Base-by-base conservation (phyloP, 2,888 invertebrate genomes). In the Neria commutata region DNA sequence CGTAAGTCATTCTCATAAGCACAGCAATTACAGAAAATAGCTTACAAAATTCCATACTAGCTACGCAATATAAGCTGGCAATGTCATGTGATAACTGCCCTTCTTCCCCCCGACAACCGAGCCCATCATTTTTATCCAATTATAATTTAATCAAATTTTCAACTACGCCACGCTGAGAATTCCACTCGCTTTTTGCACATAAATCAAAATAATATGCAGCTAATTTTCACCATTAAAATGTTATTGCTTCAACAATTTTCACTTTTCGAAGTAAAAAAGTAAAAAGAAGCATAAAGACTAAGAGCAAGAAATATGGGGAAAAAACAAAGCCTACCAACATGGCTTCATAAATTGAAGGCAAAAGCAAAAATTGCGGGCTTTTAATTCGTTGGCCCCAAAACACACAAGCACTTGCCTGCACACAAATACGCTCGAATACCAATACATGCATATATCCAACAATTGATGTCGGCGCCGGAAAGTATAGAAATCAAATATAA, bases 141-240 rank as follows among this genome's bases (percentile, higher is more conserved):
- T 11, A 29, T 6, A 29, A 8, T 8, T 37, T 37, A 14, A 37
- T 37, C 37, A 37, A n/a, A 11, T 37, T n/a, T 37, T 37, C 6
- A 37, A 6, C 37, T 37, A 37, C 37, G 4, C 37, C 6, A 8
- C 29, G n/a, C n/a, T n/a, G n/a, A n/a, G n/a, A n/a, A n/a, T n/a
- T n/a, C n/a, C n/a, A 29, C 6, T 29, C 6, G 11, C 29, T 29
- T 29, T 6, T 6, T 8, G 29, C 14, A n/a, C 37, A 37, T 34
- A 37, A 34, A 37, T 34, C 21, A 71, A 68, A 65, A 68, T 64
- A 74, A 72, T 74, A 72, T 62, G 66, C 65, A 64, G 70, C 65
- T 69, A 69, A 72, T 73, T 71, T 65, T 64, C 66, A 64, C 63
- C 66, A 74, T 71, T 74, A 72, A 55, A 63, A 58, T 74, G 74